Base-by-base conservation (phyloP, 35 echinoderm and acorn worm species). In the Lytechinus variegatus region DNA sequence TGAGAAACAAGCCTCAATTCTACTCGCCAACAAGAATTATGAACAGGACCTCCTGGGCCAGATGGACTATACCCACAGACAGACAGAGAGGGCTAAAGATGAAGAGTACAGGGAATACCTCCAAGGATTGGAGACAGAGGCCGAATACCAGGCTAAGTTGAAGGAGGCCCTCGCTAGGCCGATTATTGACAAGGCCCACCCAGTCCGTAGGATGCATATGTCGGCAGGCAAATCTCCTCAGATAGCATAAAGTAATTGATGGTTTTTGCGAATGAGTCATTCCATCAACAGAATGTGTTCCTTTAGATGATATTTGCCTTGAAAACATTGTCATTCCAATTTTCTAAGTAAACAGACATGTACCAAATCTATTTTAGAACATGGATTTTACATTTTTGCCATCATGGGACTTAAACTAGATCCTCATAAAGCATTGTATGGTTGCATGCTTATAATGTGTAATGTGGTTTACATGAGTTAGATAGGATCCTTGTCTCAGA, bases 81-180 rank as follows among this genome's bases (percentile, higher is more conserved):
- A 95, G 95, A 87, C 95, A n/a, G 98, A 99, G 66, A 54, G 94
- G 6, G 96, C 94, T 52, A 96, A 97, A 54, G 98, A 99, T 90
- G 98, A 99, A 89, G 98, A 99, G 52, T 96, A 99, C 89, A 87
- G 96, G 91, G 95, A 98, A 79, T 99, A 99, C 58, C 94, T 99
- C 55, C 91, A 97, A 54, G 98, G 98, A 55, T 94, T 99, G n/a
- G 96, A 98, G 89, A 95, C 97, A 10, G 98, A 99, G 94, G 98
- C 98, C 14, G 86, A 96, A 54, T 99, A 99, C 92, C 98, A 99
- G 87, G 98, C 98, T 14, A 99, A 99, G 93, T 52, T 99, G 87
- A 99, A 99, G 95, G 98, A 99, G 94, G 98, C 98, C 94, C 96
- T 99, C 52, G 98, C 97, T 27, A 97, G 98, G 52, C 98, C 98